A percentile compares a stretch with the other conserved stretches of the same genome.
phyloP scores from a whole-genome alignment of 2,888 invertebrate genomes.

The Nebria salina region DNA sequence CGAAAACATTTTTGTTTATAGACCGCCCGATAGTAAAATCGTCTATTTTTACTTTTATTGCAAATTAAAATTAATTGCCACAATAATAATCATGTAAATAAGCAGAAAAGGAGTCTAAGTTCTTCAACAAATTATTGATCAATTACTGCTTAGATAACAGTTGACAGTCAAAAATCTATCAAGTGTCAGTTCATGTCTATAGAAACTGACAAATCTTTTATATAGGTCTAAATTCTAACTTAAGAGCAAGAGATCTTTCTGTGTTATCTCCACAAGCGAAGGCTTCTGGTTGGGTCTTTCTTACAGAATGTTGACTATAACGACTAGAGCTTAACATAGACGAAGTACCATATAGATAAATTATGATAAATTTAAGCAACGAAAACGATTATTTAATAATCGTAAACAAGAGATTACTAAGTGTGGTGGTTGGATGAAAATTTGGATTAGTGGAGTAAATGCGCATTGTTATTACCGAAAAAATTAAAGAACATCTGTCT shows the following conservation, averaged over 20 bases:
- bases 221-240: neutral
- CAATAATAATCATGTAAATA: no score
- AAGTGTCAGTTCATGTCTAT: neutral
- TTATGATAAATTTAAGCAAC: no score
- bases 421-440: neutral
- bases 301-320: conserved; percentile 1
- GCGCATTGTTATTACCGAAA: no score
- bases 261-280: neutral
- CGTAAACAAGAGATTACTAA: neutral
- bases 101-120: neutral
- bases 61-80: neutral
- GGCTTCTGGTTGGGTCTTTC: neutral
- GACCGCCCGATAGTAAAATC: neutral
- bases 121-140: neutral
- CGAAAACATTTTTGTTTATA: neutral
- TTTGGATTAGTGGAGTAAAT: no score
- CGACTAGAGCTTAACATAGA: neutral
- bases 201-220: neutral
- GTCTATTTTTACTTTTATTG: neutral
- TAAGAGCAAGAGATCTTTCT: neutral
- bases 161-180: neutral
- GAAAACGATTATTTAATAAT: neutral
- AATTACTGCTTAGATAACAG: neutral
- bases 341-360: neutral
- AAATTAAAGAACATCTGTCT: neutral